Evolutionary conservation across 1,140 invertebrate species (phyloP).

Genomic region (Pectinophora gossypiella): DNA sequence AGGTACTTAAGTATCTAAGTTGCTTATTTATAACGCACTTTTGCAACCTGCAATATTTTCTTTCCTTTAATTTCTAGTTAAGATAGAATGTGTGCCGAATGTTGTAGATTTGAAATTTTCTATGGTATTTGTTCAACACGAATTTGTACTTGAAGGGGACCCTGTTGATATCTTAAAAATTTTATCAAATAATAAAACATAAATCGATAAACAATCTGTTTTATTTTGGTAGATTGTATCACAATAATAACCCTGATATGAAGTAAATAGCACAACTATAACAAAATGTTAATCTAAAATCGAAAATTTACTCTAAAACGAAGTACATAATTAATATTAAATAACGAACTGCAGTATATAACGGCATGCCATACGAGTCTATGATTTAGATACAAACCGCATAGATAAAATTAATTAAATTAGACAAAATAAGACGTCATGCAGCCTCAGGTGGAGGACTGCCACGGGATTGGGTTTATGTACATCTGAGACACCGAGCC

Average conservation of each 20-base stretch:
- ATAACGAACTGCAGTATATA: constrained; percentile 13
- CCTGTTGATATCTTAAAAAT: constrained; percentile 17
- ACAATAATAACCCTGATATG: constrained; percentile 6
- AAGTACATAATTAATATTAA: constrained; percentile 22
- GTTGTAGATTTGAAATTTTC: constrained; percentile 16
- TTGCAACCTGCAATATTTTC: constrained; percentile 16
- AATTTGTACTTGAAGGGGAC: constrained; percentile 31
- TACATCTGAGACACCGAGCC: constrained; percentile 76
- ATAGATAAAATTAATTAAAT: constrained; percentile 20
- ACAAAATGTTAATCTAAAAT: constrained; percentile 39
- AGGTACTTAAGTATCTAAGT: neutral
- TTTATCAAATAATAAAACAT: constrained; percentile 9
- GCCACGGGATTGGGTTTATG: constrained; percentile 75
- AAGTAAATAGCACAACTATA: constrained; percentile 11
- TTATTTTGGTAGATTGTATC: constrained; percentile 19
- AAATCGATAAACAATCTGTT: constrained; percentile 15
- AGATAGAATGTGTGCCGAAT: constrained; percentile 27
- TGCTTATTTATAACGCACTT: constrained; percentile 33
- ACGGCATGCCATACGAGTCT: neutral
- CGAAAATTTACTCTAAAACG: constrained; percentile 36
- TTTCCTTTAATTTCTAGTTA: constrained; percentile 1
- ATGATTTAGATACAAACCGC: neutral
- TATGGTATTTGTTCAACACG: constrained; percentile 13
- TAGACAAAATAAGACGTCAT: neutral
- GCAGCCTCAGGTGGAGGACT: constrained; percentile 32